phyloP scores from a whole-genome alignment of 2,797 vertebrate genomes.

The Sebastes elongatus region DNA sequence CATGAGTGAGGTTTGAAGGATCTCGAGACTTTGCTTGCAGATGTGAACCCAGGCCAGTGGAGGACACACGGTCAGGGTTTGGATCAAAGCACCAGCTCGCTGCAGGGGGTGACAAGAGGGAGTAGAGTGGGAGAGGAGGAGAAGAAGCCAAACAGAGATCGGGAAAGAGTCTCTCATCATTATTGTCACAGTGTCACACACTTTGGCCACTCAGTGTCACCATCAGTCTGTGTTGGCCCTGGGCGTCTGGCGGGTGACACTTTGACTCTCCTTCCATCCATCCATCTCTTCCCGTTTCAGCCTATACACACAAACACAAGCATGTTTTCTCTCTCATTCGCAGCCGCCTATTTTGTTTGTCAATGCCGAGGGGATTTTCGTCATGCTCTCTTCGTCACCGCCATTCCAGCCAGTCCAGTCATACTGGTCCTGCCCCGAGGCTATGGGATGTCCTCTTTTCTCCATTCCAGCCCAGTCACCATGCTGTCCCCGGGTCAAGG shows the following conservation, averaged over 20 bases:
- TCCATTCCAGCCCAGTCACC: slow-evolving; percentile 15
- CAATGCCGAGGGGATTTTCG: slow-evolving; percentile 50
- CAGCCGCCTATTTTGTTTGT: slow-evolving; percentile 35
- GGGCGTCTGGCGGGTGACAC: slow-evolving; percentile 67
- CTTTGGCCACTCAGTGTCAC: slow-evolving; percentile 67
- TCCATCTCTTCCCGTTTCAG: slow-evolving; percentile 39
- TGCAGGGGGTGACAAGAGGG: slow-evolving; percentile 31
- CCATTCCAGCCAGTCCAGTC: slow-evolving; percentile 55
- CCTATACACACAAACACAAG: slow-evolving; percentile 23
- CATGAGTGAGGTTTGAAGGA: slow-evolving; percentile 4
- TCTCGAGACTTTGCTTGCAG: slow-evolving; percentile 6
- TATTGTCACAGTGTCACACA: slow-evolving; percentile 69
- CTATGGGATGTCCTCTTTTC: slow-evolving; percentile 53
- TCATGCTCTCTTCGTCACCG: slow-evolving; percentile 45
- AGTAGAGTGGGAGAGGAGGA: slow-evolving; percentile 25
- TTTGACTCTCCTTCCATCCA: slow-evolving; percentile 48
- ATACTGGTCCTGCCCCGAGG: slow-evolving; percentile 50
- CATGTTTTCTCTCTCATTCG: slow-evolving; percentile 28
- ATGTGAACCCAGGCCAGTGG: slow-evolving; percentile 30
- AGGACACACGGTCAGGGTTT: slow-evolving; percentile 18
- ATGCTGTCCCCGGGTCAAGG: slow-evolving; percentile 66
- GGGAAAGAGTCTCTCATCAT: slow-evolving; percentile 68
- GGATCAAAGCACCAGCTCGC: slow-evolving; percentile 38
- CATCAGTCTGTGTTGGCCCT: slow-evolving; percentile 62
- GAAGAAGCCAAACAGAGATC: slow-evolving; percentile 41